A percentile compares a stretch with the other conserved stretches of the same genome.
Conservation (phyloP, 2,113 vertebrate species). For the Barnardius zonarius region DNA sequence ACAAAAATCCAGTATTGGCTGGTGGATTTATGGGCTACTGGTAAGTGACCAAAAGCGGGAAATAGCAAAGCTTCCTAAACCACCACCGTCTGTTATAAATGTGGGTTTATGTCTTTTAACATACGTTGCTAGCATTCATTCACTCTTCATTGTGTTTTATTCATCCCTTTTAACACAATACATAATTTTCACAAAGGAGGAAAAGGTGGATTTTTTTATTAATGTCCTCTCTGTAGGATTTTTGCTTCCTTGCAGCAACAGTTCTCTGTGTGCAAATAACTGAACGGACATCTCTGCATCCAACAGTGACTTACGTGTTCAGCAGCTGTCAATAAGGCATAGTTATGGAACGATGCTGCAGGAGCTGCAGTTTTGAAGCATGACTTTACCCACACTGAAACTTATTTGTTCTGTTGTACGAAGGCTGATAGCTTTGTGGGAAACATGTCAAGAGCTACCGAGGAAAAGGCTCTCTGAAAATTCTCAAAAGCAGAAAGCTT, state of each 20-base stretch:
- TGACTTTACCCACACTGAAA: neutral
- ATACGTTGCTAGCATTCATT: neutral
- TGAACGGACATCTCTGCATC: neutral
- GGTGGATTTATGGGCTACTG: neutral
- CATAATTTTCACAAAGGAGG: neutral
- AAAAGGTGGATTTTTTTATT: neutral
- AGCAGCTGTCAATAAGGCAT: neutral
- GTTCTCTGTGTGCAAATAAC: neutral
- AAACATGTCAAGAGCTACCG: neutral
- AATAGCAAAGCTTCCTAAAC: neutral
- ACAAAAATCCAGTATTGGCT: neutral
- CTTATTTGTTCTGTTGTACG: neutral
- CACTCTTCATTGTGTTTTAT: neutral
- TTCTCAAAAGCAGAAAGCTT: neutral
- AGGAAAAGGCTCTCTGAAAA: neutral
- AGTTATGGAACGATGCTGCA: neutral
- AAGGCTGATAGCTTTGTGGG: neutral
- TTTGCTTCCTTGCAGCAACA: neutral
- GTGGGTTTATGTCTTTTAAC: neutral
- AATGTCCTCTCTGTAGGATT: neutral
- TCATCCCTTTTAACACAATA: neutral
- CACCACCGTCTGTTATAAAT: neutral
- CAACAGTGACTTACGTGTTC: neutral
- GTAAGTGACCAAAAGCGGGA: neutral
- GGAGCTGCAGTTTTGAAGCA: neutral